Base-by-base conservation (phyloP, 2,797 vertebrate genomes). In the Rachycentron canadum region DNA sequence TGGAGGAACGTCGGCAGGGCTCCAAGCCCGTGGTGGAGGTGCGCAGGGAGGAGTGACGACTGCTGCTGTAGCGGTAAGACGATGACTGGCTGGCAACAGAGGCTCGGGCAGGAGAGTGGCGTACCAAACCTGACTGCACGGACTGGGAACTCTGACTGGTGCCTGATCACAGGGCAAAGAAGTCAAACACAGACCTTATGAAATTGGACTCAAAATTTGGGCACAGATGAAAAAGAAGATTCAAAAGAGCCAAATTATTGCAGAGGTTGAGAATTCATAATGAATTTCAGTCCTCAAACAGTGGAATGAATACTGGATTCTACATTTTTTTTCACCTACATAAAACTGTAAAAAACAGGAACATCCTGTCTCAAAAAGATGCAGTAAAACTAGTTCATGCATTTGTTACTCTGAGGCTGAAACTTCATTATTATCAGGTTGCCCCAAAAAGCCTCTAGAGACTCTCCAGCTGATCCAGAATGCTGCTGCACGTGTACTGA, bases 111-210 rank as follows among this genome's bases (percentile, higher is more conserved):
- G 98, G 98, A 57, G 97, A 99, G 93, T 98, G 98, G 76, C 97
- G 96, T 21, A 97, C 95, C 90, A 98, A 93, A 82, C 96, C 95
- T 0, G 96, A 99, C 92, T 97, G 98, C 30, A 99, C 97, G 0
- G 97, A 99, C 90, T 99, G 98, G 57, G 96, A 95, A 81, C 98
- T 99, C 90, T 97, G 97, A 94, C 98, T 99, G 60, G 96, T 98
- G 88, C 97, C 98, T 99, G 85, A 10, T 76, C 16, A 63, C 53
- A 69, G 25, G 45, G 72, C 40, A 19, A 68, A 56, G 19, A 49
- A 12, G 53, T 50, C 43, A 73, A 14, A 47, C 2, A 2, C 0
- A 63, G 40, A 64, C 10, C 16, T 49, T 0, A 17, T 52, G 21
- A 55, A n/a, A 25, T 40, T 56, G 61, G 26, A 65, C 12, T 45